phyloP scores from a whole-genome alignment of 2,888 invertebrate species.

The Agriotes lineatus region DNA sequence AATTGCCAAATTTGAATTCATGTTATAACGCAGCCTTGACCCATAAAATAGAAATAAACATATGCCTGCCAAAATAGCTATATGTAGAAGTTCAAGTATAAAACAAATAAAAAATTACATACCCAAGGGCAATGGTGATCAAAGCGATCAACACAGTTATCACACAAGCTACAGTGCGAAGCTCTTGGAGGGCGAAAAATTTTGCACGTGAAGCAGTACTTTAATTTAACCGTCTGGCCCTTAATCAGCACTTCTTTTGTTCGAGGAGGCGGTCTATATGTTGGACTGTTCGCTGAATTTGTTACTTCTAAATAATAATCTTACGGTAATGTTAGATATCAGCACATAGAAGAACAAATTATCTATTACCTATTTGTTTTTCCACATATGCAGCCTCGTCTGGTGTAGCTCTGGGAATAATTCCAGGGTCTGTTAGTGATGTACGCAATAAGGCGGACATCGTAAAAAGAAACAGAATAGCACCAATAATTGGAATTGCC shows the following conservation, averaged over 20 bases:
- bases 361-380: constrained; percentile 82
- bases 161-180: constrained; percentile 98
- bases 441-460: constrained; percentile 94
- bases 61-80: no score
- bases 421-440: constrained; percentile 93
- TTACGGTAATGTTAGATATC: constrained; percentile 46
- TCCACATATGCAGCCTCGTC: constrained; percentile 93
- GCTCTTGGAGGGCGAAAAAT: constrained; percentile 98
- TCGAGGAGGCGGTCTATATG: constrained; percentile 83
- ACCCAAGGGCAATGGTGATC: constrained; percentile 91
- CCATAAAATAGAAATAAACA: no score
- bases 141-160: constrained; percentile 98
- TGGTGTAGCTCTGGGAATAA: constrained; percentile 88
- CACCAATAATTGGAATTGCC: constrained; percentile 93
- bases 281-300: constrained; percentile 82
- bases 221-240: constrained; percentile 94
- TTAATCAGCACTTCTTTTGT: constrained; percentile 91
- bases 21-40: no score
- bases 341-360: constrained; percentile 15
- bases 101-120: constrained; percentile 50
- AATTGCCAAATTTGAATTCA: no score
- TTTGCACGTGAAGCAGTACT: constrained; percentile 99
- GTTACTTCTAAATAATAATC: constrained; percentile 77
- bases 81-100: no score
- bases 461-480: constrained; percentile 89